These are phyloP conservation scores for Seriola quinqueradiata DNA, from an alignment of 2,113 vertebrate species.

Conservation along the genomic window DNA sequence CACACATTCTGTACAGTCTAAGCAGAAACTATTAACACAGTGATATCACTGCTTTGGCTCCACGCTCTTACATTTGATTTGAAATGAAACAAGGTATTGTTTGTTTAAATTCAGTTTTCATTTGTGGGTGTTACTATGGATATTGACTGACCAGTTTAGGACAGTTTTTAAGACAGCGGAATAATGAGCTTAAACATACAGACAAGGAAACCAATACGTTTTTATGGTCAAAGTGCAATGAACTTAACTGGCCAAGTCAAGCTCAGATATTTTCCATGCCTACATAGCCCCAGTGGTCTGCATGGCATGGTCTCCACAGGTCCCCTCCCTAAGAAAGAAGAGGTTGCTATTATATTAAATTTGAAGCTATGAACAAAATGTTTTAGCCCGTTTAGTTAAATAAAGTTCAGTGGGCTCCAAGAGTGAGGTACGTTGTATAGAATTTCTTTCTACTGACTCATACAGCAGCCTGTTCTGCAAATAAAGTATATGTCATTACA, in stretches of 20 bases:
- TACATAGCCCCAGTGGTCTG: background rate
- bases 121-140: background rate
- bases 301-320: background rate
- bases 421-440: background rate
- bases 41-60: background rate
- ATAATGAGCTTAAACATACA: background rate
- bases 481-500: constrained; percentile 3
- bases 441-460: constrained; percentile 3
- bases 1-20: background rate
- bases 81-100: background rate
- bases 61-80: background rate
- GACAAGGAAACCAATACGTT: background rate
- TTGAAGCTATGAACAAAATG: constrained; percentile 1
- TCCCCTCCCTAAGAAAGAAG: background rate
- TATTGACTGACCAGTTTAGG: background rate
- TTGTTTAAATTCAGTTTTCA: background rate
- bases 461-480: constrained; percentile 1
- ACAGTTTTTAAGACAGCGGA: background rate
- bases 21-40: no score
- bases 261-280: no score
- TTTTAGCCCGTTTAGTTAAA: background rate
- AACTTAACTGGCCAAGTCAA: background rate
- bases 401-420: background rate
- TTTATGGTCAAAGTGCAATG: background rate
- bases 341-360: background rate